Base-by-base conservation (phyloP, 2,113 vertebrate genomes). In the Brachirus orientalis region DNA sequence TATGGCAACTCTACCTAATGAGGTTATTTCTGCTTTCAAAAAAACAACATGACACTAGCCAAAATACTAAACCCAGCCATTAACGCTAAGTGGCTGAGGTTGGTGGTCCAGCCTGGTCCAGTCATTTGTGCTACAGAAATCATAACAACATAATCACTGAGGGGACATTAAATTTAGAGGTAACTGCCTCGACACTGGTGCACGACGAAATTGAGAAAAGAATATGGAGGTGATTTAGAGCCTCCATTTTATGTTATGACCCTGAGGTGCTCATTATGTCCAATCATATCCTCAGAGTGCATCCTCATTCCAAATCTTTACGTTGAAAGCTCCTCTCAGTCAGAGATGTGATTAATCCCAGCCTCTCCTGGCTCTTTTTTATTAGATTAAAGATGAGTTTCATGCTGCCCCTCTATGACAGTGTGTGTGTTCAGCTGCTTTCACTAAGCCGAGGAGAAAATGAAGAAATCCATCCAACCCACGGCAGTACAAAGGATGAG, bases 321-420 rank as follows among this genome's bases (percentile, higher is more conserved):
- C 53, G 67, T 69, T 71, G 52, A 75, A 52, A 72, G 48, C 67
- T 68, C 19, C 1, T 43, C 60, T 61, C 48, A 46, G 51, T 61
- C 43, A 19, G 43, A 70, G 64, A 75, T 63, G 36, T 68, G 65
- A 86, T 82, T 82, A 70, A 80, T 69, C 71, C 79, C 76, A 76
- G 64, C 63, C 37, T 73, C 65, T 19, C 17, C 46, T 0, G 51
- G 78, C 73, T 57, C 63, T 58, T 28, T 33, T 73, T 78, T 63
- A 84, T 75, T 80, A 69, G 77, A 84, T 86, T 65, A 82, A 66
- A 73, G 64, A 78, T 71, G 65, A 78, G 70, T 82, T 76, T 20
- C 44, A 37, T 45, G 65, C 52, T 20, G 37, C 68, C 61, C 41
- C 56, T 58, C 64, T 35, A 61, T 4, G 63, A 45, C 36, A 0